Base-by-base conservation (phyloP, 1,140 invertebrate genomes). In the Heliconius hewitsoni region DNA sequence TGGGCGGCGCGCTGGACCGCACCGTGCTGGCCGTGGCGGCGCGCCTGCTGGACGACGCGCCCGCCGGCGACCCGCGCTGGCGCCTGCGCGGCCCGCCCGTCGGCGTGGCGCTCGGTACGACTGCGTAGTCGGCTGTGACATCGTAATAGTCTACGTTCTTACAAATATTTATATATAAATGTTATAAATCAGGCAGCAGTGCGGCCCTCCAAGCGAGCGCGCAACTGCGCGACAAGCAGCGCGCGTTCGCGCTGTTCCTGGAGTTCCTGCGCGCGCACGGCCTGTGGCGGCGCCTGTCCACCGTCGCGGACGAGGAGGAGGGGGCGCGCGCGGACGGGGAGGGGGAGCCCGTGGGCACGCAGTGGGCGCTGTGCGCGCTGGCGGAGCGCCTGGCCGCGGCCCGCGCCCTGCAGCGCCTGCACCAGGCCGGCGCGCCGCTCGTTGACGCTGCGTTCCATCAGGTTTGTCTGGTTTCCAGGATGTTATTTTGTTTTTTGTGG, bases 1-100 rank as follows among this genome's bases (percentile, higher is more conserved):
- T 89, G 55, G 96, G 97, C 90, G 92, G 95, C 18, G 90, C 92
- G 37, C 92, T 98, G 1, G 96, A 98, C 92, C 95, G 95, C 74
- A 94, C 96, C 37, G 96, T 98, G 60, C 89, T 97, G n/a, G 94
- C 95, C 66, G 95, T 98, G 1, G 97, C 97, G 77, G 95, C 96
- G 78, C 97, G 98, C 87, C 94, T 99, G 74, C 96, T 98, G 71
- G 97, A 99, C 92, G 98, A 99, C 94, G 96, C 97, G 82, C 98
- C 98, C 9, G 96, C 97, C 2, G 96, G 97, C 72, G 98, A 99
- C 96, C 98, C 98, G 2, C 95, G 98, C 83, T 90, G 90, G 92
- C 83, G 86, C 81, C 76, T 70, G 72, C 84, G 87, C 60, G 13
- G 76, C 52, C 81, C 77, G 37, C 81, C 70, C 71, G 37, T 82